Percentiles rank a stretch among this genome's conserved stretches.
Evolutionary conservation across 2,888 invertebrate genomes (phyloP).

Genomic region (Zonitis immaculata): DNA sequence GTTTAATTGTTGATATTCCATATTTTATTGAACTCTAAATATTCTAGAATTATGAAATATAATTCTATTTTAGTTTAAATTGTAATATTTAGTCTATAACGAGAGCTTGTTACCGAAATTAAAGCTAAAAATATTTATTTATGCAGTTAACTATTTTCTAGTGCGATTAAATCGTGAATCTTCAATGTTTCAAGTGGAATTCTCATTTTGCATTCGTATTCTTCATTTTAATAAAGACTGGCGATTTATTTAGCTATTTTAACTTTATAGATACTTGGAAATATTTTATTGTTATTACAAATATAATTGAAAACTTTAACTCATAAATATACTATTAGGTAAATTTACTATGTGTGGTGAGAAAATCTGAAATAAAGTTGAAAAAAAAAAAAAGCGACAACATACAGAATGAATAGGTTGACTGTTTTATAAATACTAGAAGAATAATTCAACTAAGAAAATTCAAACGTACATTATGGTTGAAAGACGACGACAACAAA

Average conservation of each 20-base stretch:
- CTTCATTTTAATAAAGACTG: too few relatives aligned
- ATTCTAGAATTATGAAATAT: too few relatives aligned
- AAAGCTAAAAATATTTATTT: not conserved
- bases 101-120: not conserved
- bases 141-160: not conserved
- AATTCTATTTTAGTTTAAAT: too few relatives aligned
- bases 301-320: too few relatives aligned
- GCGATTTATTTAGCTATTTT: too few relatives aligned
- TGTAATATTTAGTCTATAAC: too few relatives aligned
- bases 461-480: constrained; percentile 32
- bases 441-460: constrained; percentile 36
- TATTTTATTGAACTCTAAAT: too few relatives aligned
- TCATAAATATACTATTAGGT: not conserved
- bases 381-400: constrained; percentile 10
- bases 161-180: not conserved
- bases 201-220: too few relatives aligned
- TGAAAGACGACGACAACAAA: constrained; percentile 29
- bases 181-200: not conserved
- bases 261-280: too few relatives aligned
- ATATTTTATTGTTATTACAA: not conserved
- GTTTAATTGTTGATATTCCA: too few relatives aligned
- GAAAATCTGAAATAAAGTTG: constrained; percentile 15
- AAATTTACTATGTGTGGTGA: not conserved
- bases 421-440: constrained; percentile 30
- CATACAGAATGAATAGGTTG: constrained; percentile 16